Evolutionary conservation across 2,797 vertebrate species (phyloP).

Genomic region (Podarcis siculus): DNA sequence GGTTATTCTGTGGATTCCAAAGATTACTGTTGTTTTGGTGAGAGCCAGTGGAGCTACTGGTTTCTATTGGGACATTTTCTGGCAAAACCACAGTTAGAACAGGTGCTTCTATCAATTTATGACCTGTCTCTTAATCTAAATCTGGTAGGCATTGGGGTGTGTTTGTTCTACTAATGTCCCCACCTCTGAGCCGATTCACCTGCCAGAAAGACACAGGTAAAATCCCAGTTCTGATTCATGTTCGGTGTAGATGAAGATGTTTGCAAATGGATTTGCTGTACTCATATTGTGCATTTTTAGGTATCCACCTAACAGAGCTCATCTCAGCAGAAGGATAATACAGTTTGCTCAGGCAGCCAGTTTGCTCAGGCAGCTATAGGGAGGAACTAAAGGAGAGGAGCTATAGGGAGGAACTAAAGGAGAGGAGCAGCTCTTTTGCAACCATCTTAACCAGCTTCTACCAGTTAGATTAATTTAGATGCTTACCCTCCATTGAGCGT

Average conservation of each 20-base stretch:
- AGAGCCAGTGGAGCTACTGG: not conserved
- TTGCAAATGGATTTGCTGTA: not conserved
- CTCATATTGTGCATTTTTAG: not conserved
- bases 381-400: not conserved
- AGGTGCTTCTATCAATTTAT: not conserved
- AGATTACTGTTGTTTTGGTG: no score
- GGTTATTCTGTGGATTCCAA: not conserved
- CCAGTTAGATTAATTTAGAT: not conserved
- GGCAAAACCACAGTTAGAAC: not conserved
- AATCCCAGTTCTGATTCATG: not conserved
- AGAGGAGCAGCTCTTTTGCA: not conserved
- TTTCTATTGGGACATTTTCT: not conserved
- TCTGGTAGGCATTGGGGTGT: not conserved
- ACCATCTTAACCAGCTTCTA: fast-evolving
- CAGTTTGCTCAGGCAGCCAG: no score
- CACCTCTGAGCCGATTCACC: no score
- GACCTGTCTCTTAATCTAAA: not conserved
- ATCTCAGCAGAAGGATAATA: not conserved
- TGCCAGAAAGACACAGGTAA: not conserved
- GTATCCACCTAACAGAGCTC: not conserved
- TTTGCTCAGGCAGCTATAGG: not conserved
- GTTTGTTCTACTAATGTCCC: not conserved
- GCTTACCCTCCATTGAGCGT: slow-evolving; percentile 97
- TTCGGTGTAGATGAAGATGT: no score
- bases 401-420: not conserved